Percentiles rank a stretch among this genome's conserved stretches.
Conservation (phyloP, 2,888 invertebrate genomes). For the Uloborus plumipes region DNA sequence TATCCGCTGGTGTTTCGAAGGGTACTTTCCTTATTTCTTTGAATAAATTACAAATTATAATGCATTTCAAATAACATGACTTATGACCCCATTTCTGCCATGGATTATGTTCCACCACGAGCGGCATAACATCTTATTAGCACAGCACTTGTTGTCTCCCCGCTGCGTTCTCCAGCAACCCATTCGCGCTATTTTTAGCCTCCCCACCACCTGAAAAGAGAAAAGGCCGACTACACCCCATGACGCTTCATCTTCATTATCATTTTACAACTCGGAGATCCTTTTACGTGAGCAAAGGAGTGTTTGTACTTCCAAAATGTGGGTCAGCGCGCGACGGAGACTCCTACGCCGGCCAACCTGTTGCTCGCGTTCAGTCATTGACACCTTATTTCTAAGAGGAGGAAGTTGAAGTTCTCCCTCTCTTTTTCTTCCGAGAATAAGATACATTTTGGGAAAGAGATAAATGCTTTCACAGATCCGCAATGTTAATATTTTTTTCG, state of each 20-base stretch:
- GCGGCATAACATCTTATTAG: background rate
- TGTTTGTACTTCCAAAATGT: conserved; percentile 12
- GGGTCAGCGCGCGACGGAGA: conserved; percentile 41
- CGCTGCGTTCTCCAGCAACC: conserved; percentile 3
- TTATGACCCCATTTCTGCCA: too few species aligned
- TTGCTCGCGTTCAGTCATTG: conserved; percentile 45
- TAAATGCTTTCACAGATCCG: too few species aligned
- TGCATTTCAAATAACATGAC: too few species aligned
- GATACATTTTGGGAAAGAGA: background rate
- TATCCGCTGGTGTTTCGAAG: too few species aligned
- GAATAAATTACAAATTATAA: too few species aligned
- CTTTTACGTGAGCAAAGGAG: background rate
- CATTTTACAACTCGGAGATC: too few species aligned
- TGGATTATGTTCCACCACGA: background rate
- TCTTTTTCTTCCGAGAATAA: background rate
- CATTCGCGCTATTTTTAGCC: conserved; percentile 33
- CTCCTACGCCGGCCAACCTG: conserved; percentile 54
- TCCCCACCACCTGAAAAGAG: background rate
- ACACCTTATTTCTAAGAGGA: conserved; percentile 22
- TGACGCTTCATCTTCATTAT: conserved; percentile 20
- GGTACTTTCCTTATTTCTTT: too few species aligned
- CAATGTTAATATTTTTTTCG: too few species aligned
- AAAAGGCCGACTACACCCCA: conserved; percentile 36
- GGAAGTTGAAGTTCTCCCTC: background rate
- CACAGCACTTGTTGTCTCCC: background rate